phyloP scores from a whole-genome alignment of 2,888 invertebrate species.

The Drosophila tripunctata region DNA sequence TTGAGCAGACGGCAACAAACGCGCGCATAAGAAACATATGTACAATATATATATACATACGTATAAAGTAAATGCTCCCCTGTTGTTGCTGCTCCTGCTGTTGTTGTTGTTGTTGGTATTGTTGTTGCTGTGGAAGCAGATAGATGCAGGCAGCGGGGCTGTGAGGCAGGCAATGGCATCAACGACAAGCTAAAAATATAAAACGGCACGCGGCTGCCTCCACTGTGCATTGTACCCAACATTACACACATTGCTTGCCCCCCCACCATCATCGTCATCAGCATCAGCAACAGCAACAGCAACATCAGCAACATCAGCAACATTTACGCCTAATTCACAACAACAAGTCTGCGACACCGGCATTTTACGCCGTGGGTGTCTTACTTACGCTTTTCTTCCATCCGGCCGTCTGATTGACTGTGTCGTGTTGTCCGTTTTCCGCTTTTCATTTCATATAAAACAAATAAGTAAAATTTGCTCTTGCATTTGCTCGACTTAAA shows the following conservation, averaged over 20 bases:
- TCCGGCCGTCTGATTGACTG: constrained; percentile 19
- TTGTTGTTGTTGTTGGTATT: constrained; percentile 22
- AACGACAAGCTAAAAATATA: constrained; percentile 70
- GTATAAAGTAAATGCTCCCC: neutral
- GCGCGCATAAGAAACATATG: constrained; percentile 17
- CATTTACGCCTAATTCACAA: constrained; percentile 9
- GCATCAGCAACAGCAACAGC: neutral
- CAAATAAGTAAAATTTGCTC: neutral
- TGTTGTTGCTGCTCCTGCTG: constrained; percentile 15
- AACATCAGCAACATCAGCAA: neutral
- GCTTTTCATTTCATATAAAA: constrained; percentile 50
- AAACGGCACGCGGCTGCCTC: constrained; percentile 70
- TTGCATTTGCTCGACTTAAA: neutral
- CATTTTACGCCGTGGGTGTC: constrained; percentile 63
- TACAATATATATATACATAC: neutral
- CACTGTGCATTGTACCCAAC: constrained; percentile 28
- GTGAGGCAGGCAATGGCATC: constrained; percentile 20
- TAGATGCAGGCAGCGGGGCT: constrained; percentile 11
- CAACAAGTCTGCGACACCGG: constrained; percentile 15
- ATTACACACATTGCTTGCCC: constrained; percentile 2
- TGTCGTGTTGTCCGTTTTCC: constrained; percentile 63
- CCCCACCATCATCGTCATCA: neutral
- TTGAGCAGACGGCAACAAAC: constrained; percentile 44
- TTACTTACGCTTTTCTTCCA: constrained; percentile 40
- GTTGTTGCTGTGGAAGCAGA: constrained; percentile 17